phyloP scores from a whole-genome alignment of 2,113 vertebrate species.

The Todiramphus saurophagus region DNA sequence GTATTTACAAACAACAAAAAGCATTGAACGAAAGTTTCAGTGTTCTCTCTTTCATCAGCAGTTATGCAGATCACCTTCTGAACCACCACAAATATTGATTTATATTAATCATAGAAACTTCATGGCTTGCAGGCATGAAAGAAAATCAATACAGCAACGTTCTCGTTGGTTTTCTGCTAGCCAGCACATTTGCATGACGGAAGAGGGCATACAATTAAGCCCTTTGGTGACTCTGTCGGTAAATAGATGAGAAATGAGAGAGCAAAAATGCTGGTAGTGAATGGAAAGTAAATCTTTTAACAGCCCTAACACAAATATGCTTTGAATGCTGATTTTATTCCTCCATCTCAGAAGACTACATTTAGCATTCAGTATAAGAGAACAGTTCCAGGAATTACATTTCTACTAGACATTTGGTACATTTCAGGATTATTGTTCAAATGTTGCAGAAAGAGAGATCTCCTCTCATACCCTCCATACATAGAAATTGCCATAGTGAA shows the following conservation, averaged over 20 bases:
- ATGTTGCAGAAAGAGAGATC: conserved; percentile 39
- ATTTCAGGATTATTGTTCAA: conserved; percentile 24
- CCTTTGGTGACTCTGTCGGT: neutral
- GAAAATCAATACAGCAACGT: conserved; percentile 32
- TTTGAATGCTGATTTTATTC: conserved; percentile 17
- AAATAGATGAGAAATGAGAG: conserved; percentile 1
- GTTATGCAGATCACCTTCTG: conserved; percentile 49
- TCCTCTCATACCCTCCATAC: neutral
- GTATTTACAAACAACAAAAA: neutral
- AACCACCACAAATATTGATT: conserved; percentile 57
- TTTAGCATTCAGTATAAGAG: neutral
- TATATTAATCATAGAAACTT: conserved; percentile 52
- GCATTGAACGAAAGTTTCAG: neutral
- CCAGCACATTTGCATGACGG: neutral
- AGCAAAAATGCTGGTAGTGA: neutral
- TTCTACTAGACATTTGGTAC: neutral
- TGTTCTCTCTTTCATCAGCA: conserved; percentile 24
- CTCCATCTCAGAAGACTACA: neutral
- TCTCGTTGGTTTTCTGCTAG: conserved; percentile 1
- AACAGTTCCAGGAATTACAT: neutral
- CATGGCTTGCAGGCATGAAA: conserved; percentile 37
- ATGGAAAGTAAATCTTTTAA: conserved; percentile 9
- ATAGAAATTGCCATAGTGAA: neutral
- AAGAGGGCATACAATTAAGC: neutral
- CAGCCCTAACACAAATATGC: neutral